Evolutionary conservation across 2,113 vertebrate species (phyloP).

Genomic region (Saimiri boliviensis): DNA sequence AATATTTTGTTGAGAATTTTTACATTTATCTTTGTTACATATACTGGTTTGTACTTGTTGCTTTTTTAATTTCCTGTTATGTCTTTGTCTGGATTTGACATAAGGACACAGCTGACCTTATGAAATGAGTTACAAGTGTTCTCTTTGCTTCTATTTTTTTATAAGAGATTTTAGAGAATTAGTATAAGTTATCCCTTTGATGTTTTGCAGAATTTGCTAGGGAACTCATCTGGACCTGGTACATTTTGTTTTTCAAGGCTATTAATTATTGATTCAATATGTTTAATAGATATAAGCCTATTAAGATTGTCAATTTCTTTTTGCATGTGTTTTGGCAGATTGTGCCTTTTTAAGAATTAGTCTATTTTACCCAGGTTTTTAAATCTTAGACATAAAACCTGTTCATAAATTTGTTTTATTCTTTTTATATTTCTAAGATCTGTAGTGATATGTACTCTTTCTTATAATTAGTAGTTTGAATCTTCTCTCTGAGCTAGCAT

Average conservation of each 20-base stretch:
- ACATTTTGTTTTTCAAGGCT: background rate
- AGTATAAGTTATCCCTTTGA: background rate
- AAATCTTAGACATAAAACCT: background rate
- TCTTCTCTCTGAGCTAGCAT: background rate
- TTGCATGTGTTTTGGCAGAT: background rate
- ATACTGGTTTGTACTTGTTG: background rate
- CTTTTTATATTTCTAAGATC: background rate
- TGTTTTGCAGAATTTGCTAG: background rate
- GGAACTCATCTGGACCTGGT: background rate
- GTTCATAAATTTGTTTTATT: background rate
- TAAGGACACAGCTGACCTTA: background rate
- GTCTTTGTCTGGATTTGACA: background rate
- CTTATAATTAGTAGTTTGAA: background rate
- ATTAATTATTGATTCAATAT: background rate
- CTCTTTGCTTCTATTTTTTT: background rate
- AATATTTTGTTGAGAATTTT: background rate
- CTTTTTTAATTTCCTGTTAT: background rate
- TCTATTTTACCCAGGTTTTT: background rate
- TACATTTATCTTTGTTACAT: background rate
- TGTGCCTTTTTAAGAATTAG: background rate
- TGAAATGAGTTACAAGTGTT: background rate
- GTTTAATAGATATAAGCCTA: background rate
- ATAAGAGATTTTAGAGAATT: background rate
- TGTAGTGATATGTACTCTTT: background rate
- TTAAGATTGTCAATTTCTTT: background rate